Base-by-base conservation (phyloP, 2,888 invertebrate genomes). In the Lasioglossum zephyrum region DNA sequence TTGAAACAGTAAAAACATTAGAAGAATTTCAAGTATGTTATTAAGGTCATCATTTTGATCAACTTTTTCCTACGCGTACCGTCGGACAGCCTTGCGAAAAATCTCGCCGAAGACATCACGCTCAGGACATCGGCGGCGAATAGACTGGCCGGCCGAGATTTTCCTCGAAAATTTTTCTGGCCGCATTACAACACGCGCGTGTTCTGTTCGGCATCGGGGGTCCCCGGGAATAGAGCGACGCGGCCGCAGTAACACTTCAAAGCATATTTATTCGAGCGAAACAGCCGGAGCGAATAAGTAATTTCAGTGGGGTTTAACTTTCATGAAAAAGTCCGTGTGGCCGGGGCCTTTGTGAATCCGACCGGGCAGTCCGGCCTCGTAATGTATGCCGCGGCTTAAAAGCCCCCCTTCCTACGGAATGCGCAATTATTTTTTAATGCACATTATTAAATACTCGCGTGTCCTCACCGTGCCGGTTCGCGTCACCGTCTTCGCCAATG, bases 371-470 rank as follows among this genome's bases (percentile, higher is more conserved):
- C 49, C 47, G 69, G 53, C 39, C 88, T 86, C 87, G 85, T 92
- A 92, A 92, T 90, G 81, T 89, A 90, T 84, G 87, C 76, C 83
- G 81, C 86, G 85, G 87, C 88, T 89, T 92, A 90, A 92, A 92
- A 92, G 91, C 90, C 86, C 84, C 57, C 73, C 87, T 86, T 88
- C 87, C 86, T 76, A 81, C 84, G 87, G 85, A 88, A 90, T 88
- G 81, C 78, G 84, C 82, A 88, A 86, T 88, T 90, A 89, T 87
- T 82, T 88, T 91, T 87, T 90, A 88, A 90, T 85, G 80, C 82
- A 81, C 85, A 84, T 88, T 91, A 91, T 90, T 90, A 91, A 91
- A 91, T 88, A 87, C 77, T 82, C 77, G 79, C 69, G 83, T 73
- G 79, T 78, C 74, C 76, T 44, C 47, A 73, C 44, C 72, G n/a